A percentile compares a stretch with the other conserved stretches of the same genome.
Evolutionary conservation across 2,888 invertebrate genomes (phyloP).

Genomic region (Xestobium rufovillosum): DNA sequence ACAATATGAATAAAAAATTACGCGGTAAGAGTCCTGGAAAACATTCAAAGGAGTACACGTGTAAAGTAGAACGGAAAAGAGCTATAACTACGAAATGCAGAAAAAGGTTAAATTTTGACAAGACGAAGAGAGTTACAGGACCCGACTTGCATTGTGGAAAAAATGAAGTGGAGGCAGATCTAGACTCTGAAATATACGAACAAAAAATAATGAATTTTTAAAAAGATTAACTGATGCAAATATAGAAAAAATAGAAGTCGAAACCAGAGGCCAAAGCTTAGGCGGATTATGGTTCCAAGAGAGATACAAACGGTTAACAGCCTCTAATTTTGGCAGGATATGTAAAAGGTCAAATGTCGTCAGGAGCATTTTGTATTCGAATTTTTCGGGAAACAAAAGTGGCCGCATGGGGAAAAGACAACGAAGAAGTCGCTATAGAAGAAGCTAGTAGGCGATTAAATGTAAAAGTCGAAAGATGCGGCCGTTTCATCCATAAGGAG

Average conservation of each 20-base stretch:
- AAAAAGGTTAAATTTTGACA: slow-evolving; percentile 4
- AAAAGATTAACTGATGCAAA: no score
- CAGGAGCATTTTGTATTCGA: slow-evolving; percentile 1
- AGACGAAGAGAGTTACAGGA: no score
- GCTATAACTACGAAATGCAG: slow-evolving; percentile 4
- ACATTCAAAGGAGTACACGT: slow-evolving; percentile 4
- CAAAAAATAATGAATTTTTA: no score
- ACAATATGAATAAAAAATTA: not conserved
- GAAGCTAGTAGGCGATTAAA: not conserved
- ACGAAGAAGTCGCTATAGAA: slow-evolving; percentile 6
- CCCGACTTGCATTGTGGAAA: no score
- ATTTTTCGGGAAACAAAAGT: slow-evolving; percentile 1
- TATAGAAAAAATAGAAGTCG: no score
- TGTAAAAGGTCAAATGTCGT: slow-evolving; percentile 7
- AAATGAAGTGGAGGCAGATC: no score
- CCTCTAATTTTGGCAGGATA: slow-evolving; percentile 6
- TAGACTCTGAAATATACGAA: no score
- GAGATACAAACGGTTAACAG: slow-evolving; percentile 6
- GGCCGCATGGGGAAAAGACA: slow-evolving; percentile 1
- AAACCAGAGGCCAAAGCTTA: slow-evolving; percentile 7
- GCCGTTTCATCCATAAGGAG: slow-evolving; percentile 4
- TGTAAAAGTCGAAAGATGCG: slow-evolving; percentile 5
- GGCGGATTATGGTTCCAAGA: slow-evolving; percentile 4
- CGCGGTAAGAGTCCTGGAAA: not conserved
- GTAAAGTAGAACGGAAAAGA: slow-evolving; percentile 4